Base-by-base conservation (phyloP, 1,140 invertebrate species). In the Whitmania pigra region DNA sequence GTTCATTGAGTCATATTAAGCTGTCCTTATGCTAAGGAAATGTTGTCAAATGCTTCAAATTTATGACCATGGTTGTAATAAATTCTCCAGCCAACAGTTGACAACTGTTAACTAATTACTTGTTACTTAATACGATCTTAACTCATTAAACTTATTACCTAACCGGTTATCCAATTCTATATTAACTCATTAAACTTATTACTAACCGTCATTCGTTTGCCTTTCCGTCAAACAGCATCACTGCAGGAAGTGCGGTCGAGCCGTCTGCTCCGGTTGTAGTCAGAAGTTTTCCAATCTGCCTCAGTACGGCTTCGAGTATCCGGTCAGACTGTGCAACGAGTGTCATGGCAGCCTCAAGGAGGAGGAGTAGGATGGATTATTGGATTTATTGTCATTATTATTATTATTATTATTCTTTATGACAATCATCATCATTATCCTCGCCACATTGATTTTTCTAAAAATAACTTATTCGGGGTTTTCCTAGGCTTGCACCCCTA, bases 291-390 rank as follows among this genome's bases (percentile, higher is more conserved):
- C 92, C 73, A 89, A 90, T 67, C 90, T 97, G 79, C 96, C 96
- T 0, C 85, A 88, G 67, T 93, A 98, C 90, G 96, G 96, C 49
- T 98, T 94, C 84, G 96, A 99, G 84, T 95, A 94, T 85, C 90
- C 92, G 81, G 93, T 98, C 71, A 84, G 96, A 73, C 90, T 98
- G 53, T 99, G 96, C 84, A 90, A 93, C 79, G 88, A 88, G 25
- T 99, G 96, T 83, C 88, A 89, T 81, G 86, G 87, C 77, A 86
- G 87, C 74, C 85, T 96, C 36, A 88, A 90, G 77, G 88, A 90
- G 77, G 87, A 88, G 73, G 78, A 81, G 90, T 93, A 83, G 83
- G 81, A 77, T 72, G 29, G 7, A 27, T 72, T 25, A 20, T 67
- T 27, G n/a, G n/a, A n/a, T 29, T 67, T 1, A 29, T 49, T 63